Evolutionary conservation across 2,113 vertebrate species (phyloP), one percentile per base, ranked within the genome.

Genomic region (Semnornis frantzii): DNA sequence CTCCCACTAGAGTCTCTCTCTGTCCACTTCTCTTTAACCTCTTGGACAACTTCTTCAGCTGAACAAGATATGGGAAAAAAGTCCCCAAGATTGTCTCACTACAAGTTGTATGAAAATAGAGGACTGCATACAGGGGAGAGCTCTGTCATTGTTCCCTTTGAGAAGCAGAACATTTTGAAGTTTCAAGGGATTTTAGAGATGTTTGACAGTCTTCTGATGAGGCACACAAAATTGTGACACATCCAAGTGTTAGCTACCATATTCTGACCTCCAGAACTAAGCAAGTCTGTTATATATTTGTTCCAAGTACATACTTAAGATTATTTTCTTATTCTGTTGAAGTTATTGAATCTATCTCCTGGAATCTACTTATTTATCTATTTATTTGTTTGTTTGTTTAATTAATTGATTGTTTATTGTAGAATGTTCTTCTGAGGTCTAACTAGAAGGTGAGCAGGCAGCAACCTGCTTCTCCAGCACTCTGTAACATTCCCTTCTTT

Each of bases 1-100:
- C 37, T 42, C 42, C 42, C 42, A 44, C 42, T 44, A 44, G 42
- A 44, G 42, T 58, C 25, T 34, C 9, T 30, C 14, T 30, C 14
- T 30, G 15, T 33, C 73, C 30, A 64, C 17, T 71, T n/a, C 9
- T 31, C 59, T 65, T 79, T 85, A 55, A 70, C 31, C 30, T 6
- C 23, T 5, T 82, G 64, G 8, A 21, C 20, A 83, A 7, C 7
- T 64, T 55, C n/a, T 4, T 34, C 8, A 59, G 31, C 52, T 57
- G 46, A 83, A 59, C 2, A 77, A 77, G 23, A 75, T 17, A 63
- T 18, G 15, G 2, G 27, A 85, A 69, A 52, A 39, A 0, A 57
- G 17, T 27, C 0, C 1, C 3, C 4, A 52, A 58, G 16, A 55
- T n/a, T 66, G 42, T 55, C 11, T 70, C 1, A 3, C 11, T 70